Evolutionary conservation across 2,113 vertebrate genomes (phyloP).

Genomic region (Hippoglossus stenolepis): DNA sequence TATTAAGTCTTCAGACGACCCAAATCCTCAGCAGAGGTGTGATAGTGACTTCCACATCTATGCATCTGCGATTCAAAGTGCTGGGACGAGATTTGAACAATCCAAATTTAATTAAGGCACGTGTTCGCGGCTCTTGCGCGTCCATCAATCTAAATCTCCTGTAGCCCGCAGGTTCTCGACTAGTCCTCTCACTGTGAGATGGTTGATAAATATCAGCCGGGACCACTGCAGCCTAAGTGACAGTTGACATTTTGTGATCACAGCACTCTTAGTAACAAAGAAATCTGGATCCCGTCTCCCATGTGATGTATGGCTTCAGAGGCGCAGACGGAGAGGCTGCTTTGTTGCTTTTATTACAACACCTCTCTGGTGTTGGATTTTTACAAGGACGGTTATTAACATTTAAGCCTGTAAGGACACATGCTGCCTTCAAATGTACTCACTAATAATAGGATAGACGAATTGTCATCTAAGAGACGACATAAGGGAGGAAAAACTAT

Average conservation of each 20-base stretch:
- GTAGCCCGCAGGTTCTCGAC: constrained; percentile 19
- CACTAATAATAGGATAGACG: constrained; percentile 1
- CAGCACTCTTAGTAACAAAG: constrained; percentile 37
- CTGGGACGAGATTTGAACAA: constrained; percentile 17
- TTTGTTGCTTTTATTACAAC: constrained; percentile 29
- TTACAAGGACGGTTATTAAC: constrained; percentile 19
- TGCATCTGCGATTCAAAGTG: constrained; percentile 2
- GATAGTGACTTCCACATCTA: neutral
- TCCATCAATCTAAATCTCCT: constrained; percentile 28
- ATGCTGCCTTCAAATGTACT: constrained; percentile 1
- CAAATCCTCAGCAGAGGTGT: neutral
- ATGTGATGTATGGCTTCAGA: constrained; percentile 35
- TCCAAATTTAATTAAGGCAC: constrained; percentile 11
- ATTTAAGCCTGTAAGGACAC: constrained; percentile 13
- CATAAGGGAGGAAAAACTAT: constrained; percentile 15
- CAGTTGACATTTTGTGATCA: constrained; percentile 65
- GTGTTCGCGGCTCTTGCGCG: no score
- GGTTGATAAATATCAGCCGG: constrained; percentile 54
- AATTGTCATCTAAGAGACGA: constrained; percentile 14
- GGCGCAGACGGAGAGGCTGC: neutral
- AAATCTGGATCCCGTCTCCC: constrained; percentile 19
- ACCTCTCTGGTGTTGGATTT: neutral
- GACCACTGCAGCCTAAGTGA: constrained; percentile 49
- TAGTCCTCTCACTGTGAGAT: constrained; percentile 18
- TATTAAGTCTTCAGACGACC: neutral